Percentiles rank a stretch among this genome's conserved stretches.
phyloP scores from a whole-genome alignment of 2,113 vertebrate genomes.

The Sula dactylatra region DNA sequence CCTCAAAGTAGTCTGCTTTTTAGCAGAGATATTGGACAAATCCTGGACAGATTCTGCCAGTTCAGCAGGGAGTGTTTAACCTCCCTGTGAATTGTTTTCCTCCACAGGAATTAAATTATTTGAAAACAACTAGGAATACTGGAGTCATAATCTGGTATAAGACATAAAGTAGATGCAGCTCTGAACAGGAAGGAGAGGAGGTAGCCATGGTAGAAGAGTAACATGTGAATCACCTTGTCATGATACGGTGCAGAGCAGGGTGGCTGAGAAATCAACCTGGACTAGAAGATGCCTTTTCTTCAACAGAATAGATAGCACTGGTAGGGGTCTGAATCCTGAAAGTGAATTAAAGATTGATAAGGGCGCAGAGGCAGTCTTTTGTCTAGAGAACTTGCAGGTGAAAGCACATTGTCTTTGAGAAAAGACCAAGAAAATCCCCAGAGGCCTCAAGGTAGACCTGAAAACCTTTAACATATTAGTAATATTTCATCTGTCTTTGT shows the following conservation, averaged over 20 bases:
- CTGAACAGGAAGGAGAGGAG: background rate
- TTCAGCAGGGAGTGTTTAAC: background rate
- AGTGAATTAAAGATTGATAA: background rate
- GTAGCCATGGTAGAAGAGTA: background rate
- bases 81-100: background rate
- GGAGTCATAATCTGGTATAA: background rate
- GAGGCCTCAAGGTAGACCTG: background rate
- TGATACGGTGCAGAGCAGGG: background rate
- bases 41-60: background rate
- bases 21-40: background rate
- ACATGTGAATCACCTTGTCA: background rate
- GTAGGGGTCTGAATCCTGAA: background rate
- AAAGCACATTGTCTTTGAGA: background rate
- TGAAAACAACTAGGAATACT: background rate
- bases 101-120: background rate
- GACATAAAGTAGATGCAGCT: background rate
- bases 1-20: background rate
- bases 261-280: background rate
- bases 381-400: background rate
- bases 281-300: background rate
- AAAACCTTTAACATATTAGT: background rate
- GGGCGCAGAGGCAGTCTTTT: background rate
- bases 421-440: background rate
- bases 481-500: background rate
- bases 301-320: background rate